A percentile compares a stretch with the other conserved stretches of the same genome.
phyloP scores from a whole-genome alignment of 2,888 invertebrate genomes.

The Augiades crinisus region DNA sequence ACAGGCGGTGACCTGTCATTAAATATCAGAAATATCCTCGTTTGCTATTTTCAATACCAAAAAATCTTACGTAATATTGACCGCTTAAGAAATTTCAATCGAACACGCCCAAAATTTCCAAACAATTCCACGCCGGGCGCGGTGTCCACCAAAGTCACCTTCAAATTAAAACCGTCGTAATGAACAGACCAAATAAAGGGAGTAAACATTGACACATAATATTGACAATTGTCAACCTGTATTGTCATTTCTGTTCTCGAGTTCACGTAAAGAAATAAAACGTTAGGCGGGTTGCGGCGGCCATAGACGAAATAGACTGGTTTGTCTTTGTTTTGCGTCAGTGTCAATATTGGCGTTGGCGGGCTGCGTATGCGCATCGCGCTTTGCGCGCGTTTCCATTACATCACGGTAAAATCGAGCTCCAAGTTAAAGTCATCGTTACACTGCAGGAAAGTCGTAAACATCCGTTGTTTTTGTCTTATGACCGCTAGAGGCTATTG shows the following conservation, averaged over 20 bases:
- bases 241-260: conserved; percentile 24
- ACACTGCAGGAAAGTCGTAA: too few species aligned
- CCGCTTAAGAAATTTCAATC: too few species aligned
- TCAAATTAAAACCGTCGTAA: conserved; percentile 23
- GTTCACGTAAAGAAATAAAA: conserved; percentile 17
- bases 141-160: conserved; percentile 20
- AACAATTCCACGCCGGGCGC: background rate
- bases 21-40: too few species aligned
- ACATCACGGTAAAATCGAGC: background rate
- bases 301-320: conserved; percentile 7
- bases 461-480: too few species aligned
- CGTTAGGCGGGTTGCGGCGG: conserved; percentile 6
- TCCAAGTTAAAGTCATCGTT: background rate
- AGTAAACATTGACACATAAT: conserved; percentile 24
- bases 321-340: conserved; percentile 23
- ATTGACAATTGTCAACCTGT: conserved; percentile 26
- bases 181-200: conserved; percentile 14
- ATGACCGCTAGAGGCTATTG: too few species aligned
- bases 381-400: conserved; percentile 10
- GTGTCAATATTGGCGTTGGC: conserved; percentile 22
- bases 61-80: too few species aligned
- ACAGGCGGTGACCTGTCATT: too few species aligned
- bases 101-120: background rate
- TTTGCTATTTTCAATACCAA: too few species aligned
- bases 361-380: conserved; percentile 19